Conservation (phyloP, 1,140 invertebrate genomes). For the Cephus cinctus region DNA sequence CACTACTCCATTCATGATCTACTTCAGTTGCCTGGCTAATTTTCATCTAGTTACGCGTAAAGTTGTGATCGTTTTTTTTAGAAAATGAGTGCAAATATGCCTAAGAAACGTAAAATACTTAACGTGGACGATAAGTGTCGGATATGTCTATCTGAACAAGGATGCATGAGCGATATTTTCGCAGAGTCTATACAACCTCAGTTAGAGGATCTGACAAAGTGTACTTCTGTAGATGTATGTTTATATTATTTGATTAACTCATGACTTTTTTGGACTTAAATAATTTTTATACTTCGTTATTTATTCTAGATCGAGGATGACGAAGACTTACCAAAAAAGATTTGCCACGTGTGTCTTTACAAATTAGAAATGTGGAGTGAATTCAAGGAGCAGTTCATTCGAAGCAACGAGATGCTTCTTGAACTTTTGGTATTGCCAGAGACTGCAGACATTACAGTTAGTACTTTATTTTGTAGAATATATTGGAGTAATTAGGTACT, state of each 20-base stretch:
- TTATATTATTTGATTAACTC: conserved; percentile 9
- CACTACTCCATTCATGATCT: too few relatives aligned
- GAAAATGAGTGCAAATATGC: conserved; percentile 24
- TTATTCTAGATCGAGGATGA: conserved; percentile 36
- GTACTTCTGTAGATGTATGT: conserved; percentile 40
- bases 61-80: too few relatives aligned
- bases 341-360: conserved; percentile 49
- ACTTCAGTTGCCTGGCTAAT: too few relatives aligned
- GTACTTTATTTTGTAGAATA: conserved; percentile 7
- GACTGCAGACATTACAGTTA: conserved; percentile 29
- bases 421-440: conserved; percentile 35
- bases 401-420: conserved; percentile 36
- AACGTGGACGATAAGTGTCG: conserved; percentile 37
- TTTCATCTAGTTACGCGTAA: too few relatives aligned
- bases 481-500: background rate
- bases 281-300: conserved; percentile 5
- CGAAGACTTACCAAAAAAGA: conserved; percentile 34
- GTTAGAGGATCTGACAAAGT: conserved; percentile 37
- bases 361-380: conserved; percentile 49
- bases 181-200: conserved; percentile 25
- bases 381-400: conserved; percentile 44
- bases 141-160: conserved; percentile 39
- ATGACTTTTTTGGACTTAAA: conserved; percentile 7
- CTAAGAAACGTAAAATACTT: conserved; percentile 35
- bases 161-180: conserved; percentile 38